Percentiles rank a stretch among this genome's conserved stretches.
Conservation (phyloP, 2,113 vertebrate species). For the Deroptyus accipitrinus region DNA sequence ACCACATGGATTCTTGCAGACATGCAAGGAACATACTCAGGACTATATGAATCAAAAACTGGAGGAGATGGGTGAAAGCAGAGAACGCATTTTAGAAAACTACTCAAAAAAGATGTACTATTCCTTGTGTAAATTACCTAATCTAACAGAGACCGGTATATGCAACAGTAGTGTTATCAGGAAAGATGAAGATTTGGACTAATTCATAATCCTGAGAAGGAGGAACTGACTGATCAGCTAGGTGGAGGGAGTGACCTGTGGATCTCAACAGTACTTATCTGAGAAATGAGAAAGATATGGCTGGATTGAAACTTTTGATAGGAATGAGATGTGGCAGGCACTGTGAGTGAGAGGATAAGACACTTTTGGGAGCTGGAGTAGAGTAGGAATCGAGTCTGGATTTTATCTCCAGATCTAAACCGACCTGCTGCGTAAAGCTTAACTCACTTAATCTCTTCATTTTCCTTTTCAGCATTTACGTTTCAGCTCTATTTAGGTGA, state of each 20-base stretch:
- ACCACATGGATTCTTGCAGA: neutral
- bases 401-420: constrained; percentile 24
- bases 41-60: neutral
- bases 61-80: neutral
- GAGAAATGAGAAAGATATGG: neutral
- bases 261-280: neutral
- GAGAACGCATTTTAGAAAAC: neutral
- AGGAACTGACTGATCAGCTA: neutral
- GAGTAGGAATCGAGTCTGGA: neutral
- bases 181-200: neutral
- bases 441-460: neutral
- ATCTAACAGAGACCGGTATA: neutral
- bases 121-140: neutral
- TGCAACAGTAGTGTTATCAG: neutral
- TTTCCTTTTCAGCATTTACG: neutral
- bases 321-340: neutral
- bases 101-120: neutral
- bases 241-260: neutral
- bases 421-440: neutral
- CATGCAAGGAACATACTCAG: neutral
- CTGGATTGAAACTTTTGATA: neutral
- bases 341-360: neutral
- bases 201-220: neutral
- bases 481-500: neutral
- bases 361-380: neutral